Base-by-base conservation (phyloP, 2,888 invertebrate genomes). In the Brachycybe producta region DNA sequence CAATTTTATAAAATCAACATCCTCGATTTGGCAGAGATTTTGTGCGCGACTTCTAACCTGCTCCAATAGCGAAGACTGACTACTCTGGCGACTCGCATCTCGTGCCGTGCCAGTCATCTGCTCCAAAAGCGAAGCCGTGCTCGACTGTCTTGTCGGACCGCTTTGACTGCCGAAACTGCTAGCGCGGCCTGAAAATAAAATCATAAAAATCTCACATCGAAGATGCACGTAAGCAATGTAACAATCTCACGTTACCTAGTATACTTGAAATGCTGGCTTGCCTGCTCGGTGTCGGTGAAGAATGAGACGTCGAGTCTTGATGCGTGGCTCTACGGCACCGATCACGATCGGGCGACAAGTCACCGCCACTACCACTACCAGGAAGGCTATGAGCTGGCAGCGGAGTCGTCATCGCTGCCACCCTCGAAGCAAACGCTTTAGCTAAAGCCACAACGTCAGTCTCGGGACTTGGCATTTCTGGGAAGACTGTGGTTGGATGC, bases 71-170 rank as follows among this genome's bases (percentile, higher is more conserved):
- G 53, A 49, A 65, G 54, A 49, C 65, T 88, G 88, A 61, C 87
- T 87, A 65, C 84, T 83, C 65, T 88, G 88, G 2, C 87, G 72
- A 0, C 85, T 86, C 0, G 87, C 86, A 64, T 90, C 90, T 42
- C 82, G 74, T 1, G 90, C 87, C 51, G 88, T 88, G 0, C 78
- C 78, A 3, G 90, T 82, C 62, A 90, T 81, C 61, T 87, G 85
- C 65, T 90, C 90, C 58, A 91, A 76, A 2, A 90, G 67, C 0
- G 88, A 90, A 1, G 83, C 77, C 61, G 87, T 87, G 0, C 85
- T 85, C 2, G 82, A 79, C 65, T 87, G 85, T 2, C 85, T 73
- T 4, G 58, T 52, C 30, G 54, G 54, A 8, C 53, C 56, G 8
- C 52, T 48, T 49, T 40, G 47, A 17, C 52, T 52, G 19, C 52